Evolutionary conservation across 2,113 vertebrate genomes (phyloP), one percentile per base, ranked within the genome.

Genomic region (Dermatemys mawii): DNA sequence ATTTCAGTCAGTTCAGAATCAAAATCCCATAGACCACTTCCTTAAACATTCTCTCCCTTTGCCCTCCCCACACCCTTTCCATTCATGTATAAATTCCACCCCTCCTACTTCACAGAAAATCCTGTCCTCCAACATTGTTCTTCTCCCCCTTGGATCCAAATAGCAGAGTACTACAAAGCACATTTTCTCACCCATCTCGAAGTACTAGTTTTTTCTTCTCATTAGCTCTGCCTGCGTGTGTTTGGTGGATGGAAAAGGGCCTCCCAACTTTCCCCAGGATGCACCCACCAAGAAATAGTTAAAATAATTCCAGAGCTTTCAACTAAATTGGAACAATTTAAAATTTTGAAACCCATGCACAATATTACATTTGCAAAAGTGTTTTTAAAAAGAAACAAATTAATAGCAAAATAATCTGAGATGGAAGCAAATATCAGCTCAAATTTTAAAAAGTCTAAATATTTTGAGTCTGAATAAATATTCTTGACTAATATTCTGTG

Each of bases 341-440:
- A 91, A 93, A 51, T 4, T 80, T 93, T 54, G 87, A 51, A 35
- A 81, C 85, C 38, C 38, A 3, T 32, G 2, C 17, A 55, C 17
- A 88, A 41, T 11, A 63, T 46, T 24, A 84, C 22, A 55, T 82
- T 88, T 93, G n/a, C n/a, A 90, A 67, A 63, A 79, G 35, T 93
- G 27, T 8, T 94, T 44, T 46, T 57, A 78, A 7, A 86, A 95
- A 93, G 86, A 41, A 94, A 50, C 4, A 83, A 89, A 89, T 89
- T 87, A 87, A 91, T 50, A 93, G 54, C 13, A 93, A 90, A 92
- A 83, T 10, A 85, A 4, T 83, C 13, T 41, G 35, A 93, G 60
- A 81, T 95, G 57, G 1, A 70, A 51, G 9, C 13, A 90, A 87
- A 88, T 92, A 93, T 55, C 41, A 32, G 10, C 84, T 91, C 51